Evolutionary conservation across 2,113 vertebrate species (phyloP).

Genomic region (Myrmecophaga tridactyla): DNA sequence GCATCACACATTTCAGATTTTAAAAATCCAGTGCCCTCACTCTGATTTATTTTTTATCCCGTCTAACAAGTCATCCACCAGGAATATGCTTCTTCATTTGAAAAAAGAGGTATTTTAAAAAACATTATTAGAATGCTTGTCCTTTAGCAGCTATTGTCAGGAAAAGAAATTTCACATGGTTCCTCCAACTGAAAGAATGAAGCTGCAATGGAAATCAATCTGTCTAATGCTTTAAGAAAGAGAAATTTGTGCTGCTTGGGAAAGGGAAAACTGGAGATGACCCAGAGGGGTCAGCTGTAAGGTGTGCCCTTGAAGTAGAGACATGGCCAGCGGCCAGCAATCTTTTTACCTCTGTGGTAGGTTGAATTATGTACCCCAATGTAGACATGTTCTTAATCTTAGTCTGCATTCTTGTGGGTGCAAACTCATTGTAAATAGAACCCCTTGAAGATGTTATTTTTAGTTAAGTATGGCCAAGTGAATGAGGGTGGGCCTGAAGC

Average conservation of each 20-base stretch:
- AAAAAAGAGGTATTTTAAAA: neutral
- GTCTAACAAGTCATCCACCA: neutral
- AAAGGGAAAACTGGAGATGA: neutral
- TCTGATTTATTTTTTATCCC: constrained; percentile 11
- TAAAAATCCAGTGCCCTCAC: neutral
- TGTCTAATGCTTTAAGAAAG: neutral
- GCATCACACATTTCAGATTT: neutral
- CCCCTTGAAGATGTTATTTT: no score
- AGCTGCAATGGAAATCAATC: neutral
- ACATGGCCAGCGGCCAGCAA: neutral
- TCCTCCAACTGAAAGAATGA: neutral
- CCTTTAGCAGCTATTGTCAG: neutral
- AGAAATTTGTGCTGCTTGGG: neutral
- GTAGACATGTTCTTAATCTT: no score
- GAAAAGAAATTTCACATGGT: neutral
- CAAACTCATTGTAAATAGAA: no score
- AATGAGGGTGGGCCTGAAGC: no score
- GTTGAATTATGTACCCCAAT: no score
- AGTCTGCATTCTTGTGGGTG: no score
- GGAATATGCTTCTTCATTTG: neutral
- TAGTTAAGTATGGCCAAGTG: no score
- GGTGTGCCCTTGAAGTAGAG: neutral
- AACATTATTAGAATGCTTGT: neutral
- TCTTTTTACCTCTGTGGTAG: neutral
- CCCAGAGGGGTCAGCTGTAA: neutral